These are phyloP conservation scores for Phorcus lineatus DNA, from an alignment of 2,888 invertebrate species.

Conservation along the genomic window DNA sequence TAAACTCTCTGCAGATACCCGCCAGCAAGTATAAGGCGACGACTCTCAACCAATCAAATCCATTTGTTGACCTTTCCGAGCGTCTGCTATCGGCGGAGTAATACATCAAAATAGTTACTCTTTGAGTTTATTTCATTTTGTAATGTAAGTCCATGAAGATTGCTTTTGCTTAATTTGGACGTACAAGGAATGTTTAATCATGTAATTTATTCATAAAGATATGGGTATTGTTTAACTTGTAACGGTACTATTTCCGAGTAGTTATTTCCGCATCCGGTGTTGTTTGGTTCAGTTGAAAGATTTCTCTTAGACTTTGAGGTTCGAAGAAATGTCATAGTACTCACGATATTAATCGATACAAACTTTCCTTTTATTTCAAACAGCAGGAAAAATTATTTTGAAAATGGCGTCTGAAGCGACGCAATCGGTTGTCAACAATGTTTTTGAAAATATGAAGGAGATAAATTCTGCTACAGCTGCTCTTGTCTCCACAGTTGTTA, in stretches of 20 bases:
- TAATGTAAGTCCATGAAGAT: too few relatives aligned
- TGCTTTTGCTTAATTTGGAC: too few relatives aligned
- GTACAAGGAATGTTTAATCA: too few relatives aligned
- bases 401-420: background rate
- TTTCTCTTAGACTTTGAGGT: too few relatives aligned
- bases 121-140: too few relatives aligned
- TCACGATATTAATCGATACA: too few relatives aligned
- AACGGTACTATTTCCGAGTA: background rate
- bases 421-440: background rate
- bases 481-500: constrained; percentile 33
- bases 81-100: background rate
- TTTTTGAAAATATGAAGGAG: constrained; percentile 31
- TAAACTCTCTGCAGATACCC: background rate
- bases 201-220: too few relatives aligned
- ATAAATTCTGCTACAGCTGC: constrained; percentile 30
- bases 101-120: background rate
- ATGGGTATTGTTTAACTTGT: background rate
- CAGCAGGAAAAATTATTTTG: background rate
- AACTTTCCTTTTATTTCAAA: background rate
- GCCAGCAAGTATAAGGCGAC: background rate
- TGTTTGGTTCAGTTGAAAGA: background rate
- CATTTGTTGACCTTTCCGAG: background rate
- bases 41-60: background rate
- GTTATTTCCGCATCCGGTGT: background rate
- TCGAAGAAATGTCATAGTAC: too few relatives aligned